Percentiles rank a stretch among this genome's conserved stretches.
Conservation (phyloP, 2,888 invertebrate species). For the Anarsia innoxiella region DNA sequence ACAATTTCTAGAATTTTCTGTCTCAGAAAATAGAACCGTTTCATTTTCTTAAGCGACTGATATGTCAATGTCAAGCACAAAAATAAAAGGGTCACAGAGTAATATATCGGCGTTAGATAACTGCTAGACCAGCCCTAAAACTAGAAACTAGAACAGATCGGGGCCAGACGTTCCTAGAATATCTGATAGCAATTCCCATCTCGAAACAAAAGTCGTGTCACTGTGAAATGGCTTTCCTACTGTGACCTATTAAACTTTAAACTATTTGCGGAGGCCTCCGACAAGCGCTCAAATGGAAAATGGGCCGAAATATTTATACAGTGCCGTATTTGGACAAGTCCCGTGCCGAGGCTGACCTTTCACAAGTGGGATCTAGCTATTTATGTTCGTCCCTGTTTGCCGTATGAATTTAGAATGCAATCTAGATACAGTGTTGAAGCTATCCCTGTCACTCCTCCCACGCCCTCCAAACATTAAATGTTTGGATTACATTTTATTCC, state of each 20-base stretch:
- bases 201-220: conserved; percentile 13
- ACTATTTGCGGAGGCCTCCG: conserved; percentile 20
- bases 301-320: conserved; percentile 16
- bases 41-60: no score
- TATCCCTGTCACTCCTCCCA: background rate
- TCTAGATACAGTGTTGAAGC: conserved; percentile 10
- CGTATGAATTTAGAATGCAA: conserved; percentile 14
- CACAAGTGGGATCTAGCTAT: conserved; percentile 14
- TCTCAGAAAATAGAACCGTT: no score
- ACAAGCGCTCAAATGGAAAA: conserved; percentile 14
- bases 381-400: conserved; percentile 14
- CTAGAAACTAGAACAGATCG: conserved; percentile 2
- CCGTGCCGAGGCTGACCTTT: conserved; percentile 19
- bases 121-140: background rate
- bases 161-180: conserved; percentile 8
- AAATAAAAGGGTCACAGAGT: conserved; percentile 1
- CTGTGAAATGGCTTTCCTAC: conserved; percentile 19
- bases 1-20: no score
- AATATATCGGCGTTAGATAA: conserved; percentile 3
- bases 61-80: no score
- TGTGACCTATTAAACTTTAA: conserved; percentile 41
- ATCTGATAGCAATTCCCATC: conserved; percentile 8
- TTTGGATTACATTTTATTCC: no score
- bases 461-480: conserved; percentile 1
- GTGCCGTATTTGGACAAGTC: conserved; percentile 18